Evolutionary conservation across 2,888 invertebrate genomes (phyloP), one percentile per base, ranked within the genome.

Genomic region (Romanomermis culicivorax): DNA sequence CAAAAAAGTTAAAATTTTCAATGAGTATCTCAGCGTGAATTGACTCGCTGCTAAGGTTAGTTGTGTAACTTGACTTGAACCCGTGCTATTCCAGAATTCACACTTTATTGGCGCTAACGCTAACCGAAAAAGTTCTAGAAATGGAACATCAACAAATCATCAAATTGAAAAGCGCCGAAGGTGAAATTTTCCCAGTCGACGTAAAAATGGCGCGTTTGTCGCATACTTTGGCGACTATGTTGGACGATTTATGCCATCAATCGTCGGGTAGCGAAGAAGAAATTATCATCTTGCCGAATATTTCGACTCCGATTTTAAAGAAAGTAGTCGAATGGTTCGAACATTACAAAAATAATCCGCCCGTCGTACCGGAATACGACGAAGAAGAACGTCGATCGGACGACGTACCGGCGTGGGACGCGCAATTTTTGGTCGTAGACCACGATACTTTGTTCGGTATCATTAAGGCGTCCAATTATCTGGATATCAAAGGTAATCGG

Each of bases 331-430:
- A 65, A 55, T 74, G 72, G 72, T 73, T 73, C 62, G 68, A 68
- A n/a, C 70, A 74, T 62, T 75, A 75, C 68, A 71, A 72, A 83
- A 74, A 97, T 66, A 95, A 97, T 70, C 70, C 73, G 23, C 87
- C 89, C 25, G 85, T 88, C 55, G 82, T 86, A 64, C 84, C 88
- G 7, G 93, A 97, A 65, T 91, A 93, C 67, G 93, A 95, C 69
- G 88, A 86, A 70, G 87, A 87, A 70, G 89, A 91, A 68, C 93
- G 93, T 67, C 77, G 95, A n/a, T 93, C 93, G 0, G 95, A 97
- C 69, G 95, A 97, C 68, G 97, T 97, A 62, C 86, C 86, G 26
- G 87, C 88, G 0, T 97, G 97, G 97, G 97, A 97, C 75, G 87
- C 89, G 0, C 95, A 97, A 70, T 97, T 97, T 68, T 74, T 99